These are phyloP conservation scores for Pseudolaguvia tuberculata DNA, from an alignment of 2,113 vertebrate genomes.

Conservation along the genomic window DNA sequence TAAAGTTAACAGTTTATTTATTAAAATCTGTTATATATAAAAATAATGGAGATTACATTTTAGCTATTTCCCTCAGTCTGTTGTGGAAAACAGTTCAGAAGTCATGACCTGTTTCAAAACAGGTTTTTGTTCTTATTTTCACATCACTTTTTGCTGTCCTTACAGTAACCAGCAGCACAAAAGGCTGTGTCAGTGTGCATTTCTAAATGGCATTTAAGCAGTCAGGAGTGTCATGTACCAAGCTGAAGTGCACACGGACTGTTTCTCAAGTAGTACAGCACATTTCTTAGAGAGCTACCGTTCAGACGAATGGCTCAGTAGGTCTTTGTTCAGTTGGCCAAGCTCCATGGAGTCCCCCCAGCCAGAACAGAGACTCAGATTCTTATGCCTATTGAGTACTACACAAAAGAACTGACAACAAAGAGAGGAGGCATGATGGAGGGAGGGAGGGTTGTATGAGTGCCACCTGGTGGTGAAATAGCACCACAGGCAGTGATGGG, in stretches of 20 bases:
- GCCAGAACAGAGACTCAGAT: slow-evolving; percentile 34
- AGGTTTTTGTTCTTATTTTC: background rate
- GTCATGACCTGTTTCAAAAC: background rate
- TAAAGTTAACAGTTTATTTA: too few relatives aligned
- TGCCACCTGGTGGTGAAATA: slow-evolving; percentile 49
- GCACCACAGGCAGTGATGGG: background rate
- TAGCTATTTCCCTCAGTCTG: too few relatives aligned
- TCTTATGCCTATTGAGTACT: slow-evolving; percentile 37
- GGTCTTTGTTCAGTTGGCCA: slow-evolving; percentile 46
- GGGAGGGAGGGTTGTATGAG: background rate
- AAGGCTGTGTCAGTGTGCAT: background rate
- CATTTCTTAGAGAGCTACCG: slow-evolving; percentile 27
- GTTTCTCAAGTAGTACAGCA: slow-evolving; percentile 11
- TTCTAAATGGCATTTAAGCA: background rate
- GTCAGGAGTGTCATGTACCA: background rate
- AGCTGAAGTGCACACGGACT: slow-evolving; percentile 20
- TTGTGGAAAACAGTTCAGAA: too few relatives aligned
- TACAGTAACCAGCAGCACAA: background rate
- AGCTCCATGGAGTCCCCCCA: slow-evolving; percentile 7
- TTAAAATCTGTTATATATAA: too few relatives aligned
- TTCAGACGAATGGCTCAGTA: slow-evolving; percentile 35
- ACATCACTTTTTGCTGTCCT: slow-evolving; percentile 7
- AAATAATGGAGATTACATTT: too few relatives aligned
- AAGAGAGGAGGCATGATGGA: slow-evolving; percentile 27
- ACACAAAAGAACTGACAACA: slow-evolving; percentile 32